Evolutionary conservation across 2,888 invertebrate species (phyloP).

Genomic region (Exocentrus adspersus): DNA sequence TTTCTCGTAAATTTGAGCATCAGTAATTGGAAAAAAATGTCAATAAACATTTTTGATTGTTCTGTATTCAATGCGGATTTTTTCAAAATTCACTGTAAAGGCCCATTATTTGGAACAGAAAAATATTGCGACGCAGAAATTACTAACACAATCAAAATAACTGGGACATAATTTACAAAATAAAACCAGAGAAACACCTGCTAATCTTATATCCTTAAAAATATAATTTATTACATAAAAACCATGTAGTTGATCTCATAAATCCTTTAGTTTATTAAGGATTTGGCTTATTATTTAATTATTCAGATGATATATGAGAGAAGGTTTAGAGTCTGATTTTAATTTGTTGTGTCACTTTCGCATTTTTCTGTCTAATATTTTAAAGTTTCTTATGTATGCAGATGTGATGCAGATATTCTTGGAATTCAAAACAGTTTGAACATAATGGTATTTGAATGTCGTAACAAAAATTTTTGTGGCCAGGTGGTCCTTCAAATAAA

Average conservation of each 20-base stretch:
- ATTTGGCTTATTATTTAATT: neutral
- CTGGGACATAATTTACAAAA: neutral
- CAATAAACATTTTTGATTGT: too few relatives aligned
- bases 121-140: too few relatives aligned
- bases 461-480: neutral
- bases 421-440: neutral
- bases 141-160: conserved; percentile 8
- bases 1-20: too few relatives aligned
- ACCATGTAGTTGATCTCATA: neutral
- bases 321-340: neutral
- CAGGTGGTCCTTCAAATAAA: neutral
- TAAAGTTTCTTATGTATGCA: too few relatives aligned
- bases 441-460: neutral
- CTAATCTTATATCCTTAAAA: neutral
- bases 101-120: too few relatives aligned
- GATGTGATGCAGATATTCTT: neutral
- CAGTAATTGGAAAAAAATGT: too few relatives aligned
- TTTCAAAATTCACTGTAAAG: too few relatives aligned
- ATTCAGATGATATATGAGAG: neutral
- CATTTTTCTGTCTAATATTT: neutral
- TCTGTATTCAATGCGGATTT: too few relatives aligned
- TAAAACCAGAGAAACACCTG: neutral
- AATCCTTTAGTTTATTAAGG: conserved; percentile 5
- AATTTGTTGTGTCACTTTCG: neutral
- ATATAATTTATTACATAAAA: neutral